Conservation (phyloP, 2,113 vertebrate genomes). For the Vulpes ferrilata region DNA sequence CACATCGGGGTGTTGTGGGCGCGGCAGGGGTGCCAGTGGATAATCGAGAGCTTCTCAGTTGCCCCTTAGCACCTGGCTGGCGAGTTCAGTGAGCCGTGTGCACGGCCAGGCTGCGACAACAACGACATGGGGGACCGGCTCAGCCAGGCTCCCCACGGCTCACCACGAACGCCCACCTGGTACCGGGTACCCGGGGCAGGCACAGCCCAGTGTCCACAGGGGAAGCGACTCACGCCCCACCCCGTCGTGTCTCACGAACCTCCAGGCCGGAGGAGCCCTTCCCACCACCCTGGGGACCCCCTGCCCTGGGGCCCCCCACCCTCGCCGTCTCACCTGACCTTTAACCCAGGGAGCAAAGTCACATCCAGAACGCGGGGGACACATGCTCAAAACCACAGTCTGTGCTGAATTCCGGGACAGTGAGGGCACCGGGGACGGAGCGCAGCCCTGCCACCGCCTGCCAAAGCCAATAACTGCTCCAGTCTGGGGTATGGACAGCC, state of each 20-base stretch:
- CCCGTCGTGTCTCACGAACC: rapidly evolving
- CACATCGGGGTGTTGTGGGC: no score
- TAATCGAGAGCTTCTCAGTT: rapidly evolving
- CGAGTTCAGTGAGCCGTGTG: neutral
- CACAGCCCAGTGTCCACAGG: rapidly evolving
- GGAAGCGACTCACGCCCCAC: neutral
- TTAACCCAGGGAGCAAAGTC: neutral
- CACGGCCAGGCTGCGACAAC: neutral
- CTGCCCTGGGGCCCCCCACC: neutral
- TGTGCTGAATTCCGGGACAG: no score
- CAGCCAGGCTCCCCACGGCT: rapidly evolving
- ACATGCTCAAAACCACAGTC: neutral
- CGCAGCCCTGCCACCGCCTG: neutral
- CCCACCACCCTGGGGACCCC: neutral
- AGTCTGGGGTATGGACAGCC: neutral
- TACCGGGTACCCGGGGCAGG: rapidly evolving
- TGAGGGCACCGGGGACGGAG: neutral
- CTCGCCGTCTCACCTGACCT: neutral
- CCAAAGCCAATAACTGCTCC: neutral
- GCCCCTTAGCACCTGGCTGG: neutral
- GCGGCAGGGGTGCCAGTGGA: neutral
- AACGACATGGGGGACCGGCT: rapidly evolving
- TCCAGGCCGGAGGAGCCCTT: neutral
- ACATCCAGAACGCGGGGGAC: neutral
- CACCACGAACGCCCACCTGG: neutral